These are phyloP conservation scores for Pandemis heparana DNA, from an alignment of 2,888 invertebrate genomes.

Conservation along the genomic window DNA sequence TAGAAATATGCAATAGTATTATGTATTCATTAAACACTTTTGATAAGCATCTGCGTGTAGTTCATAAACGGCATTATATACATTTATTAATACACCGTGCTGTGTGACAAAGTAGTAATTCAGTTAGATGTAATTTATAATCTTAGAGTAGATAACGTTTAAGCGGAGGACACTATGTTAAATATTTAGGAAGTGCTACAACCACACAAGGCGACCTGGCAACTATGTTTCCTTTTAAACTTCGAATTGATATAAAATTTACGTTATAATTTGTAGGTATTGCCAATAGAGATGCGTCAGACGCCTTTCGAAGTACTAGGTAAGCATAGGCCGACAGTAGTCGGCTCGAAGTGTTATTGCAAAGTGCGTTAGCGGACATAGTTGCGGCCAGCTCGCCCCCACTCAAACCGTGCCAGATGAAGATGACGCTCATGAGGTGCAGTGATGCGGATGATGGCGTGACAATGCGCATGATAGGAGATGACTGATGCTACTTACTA, in stretches of 20 bases:
- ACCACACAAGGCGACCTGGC: slow-evolving; percentile 78
- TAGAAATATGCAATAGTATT: slow-evolving; percentile 72
- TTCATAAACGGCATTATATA: slow-evolving; percentile 69
- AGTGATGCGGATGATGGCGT: slow-evolving; percentile 82
- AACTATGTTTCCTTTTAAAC: slow-evolving; percentile 54
- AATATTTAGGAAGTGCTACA: slow-evolving; percentile 75
- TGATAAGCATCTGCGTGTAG: slow-evolving; percentile 74
- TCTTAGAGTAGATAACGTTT: slow-evolving; percentile 62
- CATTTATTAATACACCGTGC: slow-evolving; percentile 66
- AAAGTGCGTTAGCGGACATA: slow-evolving; percentile 43
- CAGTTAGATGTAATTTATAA: slow-evolving; percentile 62
- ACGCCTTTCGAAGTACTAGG: slow-evolving; percentile 28
- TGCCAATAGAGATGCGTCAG: slow-evolving; percentile 30
- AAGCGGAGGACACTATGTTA: slow-evolving; percentile 72
- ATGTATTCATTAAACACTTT: slow-evolving; percentile 68
- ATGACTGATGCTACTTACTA: slow-evolving; percentile 65
- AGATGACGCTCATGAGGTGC: slow-evolving; percentile 72
- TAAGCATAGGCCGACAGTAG: slow-evolving; percentile 1
- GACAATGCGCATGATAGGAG: slow-evolving; percentile 55
- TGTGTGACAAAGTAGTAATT: slow-evolving; percentile 59
- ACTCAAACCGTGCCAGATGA: slow-evolving; percentile 81
- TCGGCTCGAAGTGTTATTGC: neutral
- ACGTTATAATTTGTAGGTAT: slow-evolving; percentile 40
- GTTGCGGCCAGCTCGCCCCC: slow-evolving; percentile 71
- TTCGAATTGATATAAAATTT: slow-evolving; percentile 31